Base-by-base conservation (phyloP, 2,113 vertebrate species). In the Herpailurus yagouaroundi region DNA sequence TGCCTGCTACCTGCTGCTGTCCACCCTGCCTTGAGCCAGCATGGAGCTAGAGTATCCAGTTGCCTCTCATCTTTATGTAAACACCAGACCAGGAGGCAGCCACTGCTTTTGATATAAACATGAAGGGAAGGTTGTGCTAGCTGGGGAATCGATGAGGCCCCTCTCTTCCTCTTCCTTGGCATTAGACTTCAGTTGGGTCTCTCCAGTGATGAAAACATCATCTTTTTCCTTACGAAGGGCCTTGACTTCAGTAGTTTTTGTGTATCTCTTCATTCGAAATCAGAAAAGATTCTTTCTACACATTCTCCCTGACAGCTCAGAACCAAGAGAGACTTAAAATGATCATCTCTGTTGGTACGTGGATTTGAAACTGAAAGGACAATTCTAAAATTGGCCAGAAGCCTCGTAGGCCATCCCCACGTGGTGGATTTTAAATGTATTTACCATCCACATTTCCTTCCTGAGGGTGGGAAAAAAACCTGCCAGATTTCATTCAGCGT, bases 1-100 rank as follows among this genome's bases (percentile, higher is more conserved):
- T 97, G 86, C 95, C 83, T 68, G 52, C 68, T 94, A 96, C 97
- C 97, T 97, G 97, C 96, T 94, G 93, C 93, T 84, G 45, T 91
- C 88, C 79, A 93, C 91, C 64, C 84, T 92, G 96, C 84, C 88
- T 88, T 63, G 64, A 84, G 88, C 88, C 93, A 97, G 93, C 93
- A 68, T 2, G n/a, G 63, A 88, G 82, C 74, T 76, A 38, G 50
- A 14, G 33, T 7, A 68, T 31, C 52, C 55, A 96, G 76, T 38
- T 76, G 91, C 64, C 29, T 89, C 71, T 96, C 68, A 93, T 92
- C 94, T 95, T 76, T 89, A 7, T 23, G 76, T 85, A 84, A 96
- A 85, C 71, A 60, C 31, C 82, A 76, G 89, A 80, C 69, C 66
- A 71, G 41, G 45, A 95, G 88, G 69, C 52, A 83, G 52, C 31